Conservation (phyloP, 2,113 vertebrate species). For the Micronycteris hirsuta region DNA sequence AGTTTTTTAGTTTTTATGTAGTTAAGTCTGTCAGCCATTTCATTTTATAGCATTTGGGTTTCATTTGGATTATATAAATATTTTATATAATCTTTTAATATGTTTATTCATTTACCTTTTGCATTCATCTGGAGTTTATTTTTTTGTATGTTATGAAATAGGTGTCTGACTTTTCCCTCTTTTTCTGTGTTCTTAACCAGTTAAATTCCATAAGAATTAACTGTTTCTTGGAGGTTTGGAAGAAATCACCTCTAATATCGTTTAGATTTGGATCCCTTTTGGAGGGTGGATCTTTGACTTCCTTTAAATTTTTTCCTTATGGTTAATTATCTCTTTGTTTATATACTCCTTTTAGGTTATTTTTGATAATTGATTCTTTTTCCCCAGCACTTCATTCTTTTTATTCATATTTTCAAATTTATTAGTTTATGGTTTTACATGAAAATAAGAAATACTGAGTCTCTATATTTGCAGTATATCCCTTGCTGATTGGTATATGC, state of each 20-base stretch:
- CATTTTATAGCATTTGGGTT: slow-evolving; percentile 39
- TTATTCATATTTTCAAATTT: slow-evolving; percentile 13
- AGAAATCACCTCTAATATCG: neutral
- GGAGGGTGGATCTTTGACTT: neutral
- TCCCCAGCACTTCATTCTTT: neutral
- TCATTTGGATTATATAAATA: slow-evolving; percentile 31
- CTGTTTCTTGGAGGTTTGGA: slow-evolving; percentile 12
- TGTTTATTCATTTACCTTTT: neutral
- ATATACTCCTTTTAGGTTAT: slow-evolving; percentile 16
- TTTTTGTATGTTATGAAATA: slow-evolving; percentile 18
- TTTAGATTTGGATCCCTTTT: neutral
- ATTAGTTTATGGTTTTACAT: slow-evolving; percentile 22
- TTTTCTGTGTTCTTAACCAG: neutral
- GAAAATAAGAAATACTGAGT: neutral
- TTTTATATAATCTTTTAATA: slow-evolving; percentile 38
- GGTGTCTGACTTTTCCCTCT: slow-evolving; percentile 17
- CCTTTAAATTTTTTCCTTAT: neutral
- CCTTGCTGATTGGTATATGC: neutral
- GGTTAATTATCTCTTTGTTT: neutral
- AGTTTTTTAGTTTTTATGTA: neutral
- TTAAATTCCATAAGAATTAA: neutral
- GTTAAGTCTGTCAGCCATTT: slow-evolving; percentile 18
- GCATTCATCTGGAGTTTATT: slow-evolving; percentile 24
- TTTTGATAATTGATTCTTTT: neutral
- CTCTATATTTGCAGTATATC: neutral